Evolutionary conservation across 1,140 invertebrate genomes (phyloP), one percentile per base, ranked within the genome.

Genomic region (Brachionus angularis): DNA sequence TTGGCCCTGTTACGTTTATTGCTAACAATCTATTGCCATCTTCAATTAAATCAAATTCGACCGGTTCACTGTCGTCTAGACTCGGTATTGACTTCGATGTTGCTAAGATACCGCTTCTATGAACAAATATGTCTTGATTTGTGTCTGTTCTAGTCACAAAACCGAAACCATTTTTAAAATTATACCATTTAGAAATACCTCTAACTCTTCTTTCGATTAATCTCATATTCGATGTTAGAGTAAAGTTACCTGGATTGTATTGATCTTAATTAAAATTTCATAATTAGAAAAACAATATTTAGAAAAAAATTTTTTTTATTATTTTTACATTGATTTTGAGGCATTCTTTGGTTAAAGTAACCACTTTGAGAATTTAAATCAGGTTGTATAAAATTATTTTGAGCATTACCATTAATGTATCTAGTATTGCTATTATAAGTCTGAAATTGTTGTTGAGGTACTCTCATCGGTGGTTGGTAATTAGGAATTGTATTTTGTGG

Each of bases 81-180:
- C 91, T 96, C 78, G 94, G 88, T 74, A 98, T 91, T 78, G 90
- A 90, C 85, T 98, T 98, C 82, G 97, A 85, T 85, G 98, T 98
- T 82, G 93, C 94, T 73, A 88, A 86, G 77, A 99, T 97, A 75
- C 95, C 96, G 73, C 94, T 85, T 80, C 84, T 73, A 85, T 99
- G 96, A 73, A 99, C 95, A 85, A 99, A 99, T 73, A 99, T 93
- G 85, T 98, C 96, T 85, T 98, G 94, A 84, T 96, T 96, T 75
- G 91, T 96, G 85, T 97, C 94, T 85, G 94, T 92, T 79, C 91
- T 91, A 78, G 47, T 67, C 85, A 98, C 98, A 83, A 98, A 98
- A 78, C 95, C 95, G 85, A 98, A 98, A 82, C 95, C 95, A 85
- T 93, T 96, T 85, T 97, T 98, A 49, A 97, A 93, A 82, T 96